Conservation (phyloP, 2,113 vertebrate species). For the Poecile atricapillus region DNA sequence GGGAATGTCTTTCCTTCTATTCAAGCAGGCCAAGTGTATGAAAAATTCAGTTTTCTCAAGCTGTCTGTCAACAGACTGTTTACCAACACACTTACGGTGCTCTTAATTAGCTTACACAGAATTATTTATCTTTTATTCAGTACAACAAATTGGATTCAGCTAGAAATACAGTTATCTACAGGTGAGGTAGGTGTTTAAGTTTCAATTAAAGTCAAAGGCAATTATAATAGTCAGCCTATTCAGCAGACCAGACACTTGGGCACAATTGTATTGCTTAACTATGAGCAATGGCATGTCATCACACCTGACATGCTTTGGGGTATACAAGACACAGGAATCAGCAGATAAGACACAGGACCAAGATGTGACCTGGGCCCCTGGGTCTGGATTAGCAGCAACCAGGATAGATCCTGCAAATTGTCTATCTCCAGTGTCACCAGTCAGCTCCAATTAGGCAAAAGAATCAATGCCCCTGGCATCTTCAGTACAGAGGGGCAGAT, state of each 20-base stretch:
- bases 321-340: neutral
- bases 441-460: neutral
- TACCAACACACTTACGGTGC: neutral
- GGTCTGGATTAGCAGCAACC: neutral
- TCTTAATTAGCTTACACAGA: neutral
- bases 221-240: neutral
- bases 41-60: neutral
- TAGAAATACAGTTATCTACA: neutral
- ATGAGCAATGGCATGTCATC: neutral
- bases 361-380: neutral
- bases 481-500: neutral
- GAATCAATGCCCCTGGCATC: neutral
- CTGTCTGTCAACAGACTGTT: neutral
- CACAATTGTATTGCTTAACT: neutral
- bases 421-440: neutral
- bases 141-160: neutral
- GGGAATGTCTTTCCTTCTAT: neutral
- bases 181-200: neutral
- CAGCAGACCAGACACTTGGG: neutral
- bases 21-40: neutral
- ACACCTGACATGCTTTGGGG: neutral
- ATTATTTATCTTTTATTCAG: neutral
- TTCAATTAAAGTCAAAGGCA: neutral
- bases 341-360: neutral
- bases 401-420: neutral